A percentile compares a stretch with the other conserved stretches of the same genome.
Evolutionary conservation across 2,888 invertebrate species (phyloP).

Genomic region (Mythimna albipuncta): DNA sequence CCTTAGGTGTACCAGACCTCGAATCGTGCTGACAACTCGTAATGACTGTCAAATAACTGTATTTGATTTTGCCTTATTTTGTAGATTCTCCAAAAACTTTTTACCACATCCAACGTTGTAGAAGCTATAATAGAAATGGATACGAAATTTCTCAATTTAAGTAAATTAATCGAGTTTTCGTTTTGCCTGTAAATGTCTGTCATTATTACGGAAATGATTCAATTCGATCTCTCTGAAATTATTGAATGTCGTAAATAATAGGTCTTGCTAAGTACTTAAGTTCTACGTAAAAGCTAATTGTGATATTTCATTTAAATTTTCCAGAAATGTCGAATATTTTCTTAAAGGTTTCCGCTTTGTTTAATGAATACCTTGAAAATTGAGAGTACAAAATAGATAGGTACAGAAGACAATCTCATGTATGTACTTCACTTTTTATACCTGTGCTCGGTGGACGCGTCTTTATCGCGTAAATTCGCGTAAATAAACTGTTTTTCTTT

Average conservation of each 20-base stretch:
- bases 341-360: neutral
- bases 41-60: no score
- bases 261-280: neutral
- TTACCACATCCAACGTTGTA: slow-evolving; percentile 61
- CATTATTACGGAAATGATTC: slow-evolving; percentile 77
- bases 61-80: no score
- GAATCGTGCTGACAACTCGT: no score
- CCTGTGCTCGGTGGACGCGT: no score
- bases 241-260: slow-evolving; percentile 39
- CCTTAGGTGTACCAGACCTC: no score
- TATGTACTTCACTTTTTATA: no score
- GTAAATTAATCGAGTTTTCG: slow-evolving; percentile 80
- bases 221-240: slow-evolving; percentile 65
- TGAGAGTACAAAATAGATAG: no score
- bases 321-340: no score
- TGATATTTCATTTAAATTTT: no score
- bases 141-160: slow-evolving; percentile 79
- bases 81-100: neutral
- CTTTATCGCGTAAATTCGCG: no score
- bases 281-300: neutral
- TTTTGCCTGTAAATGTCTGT: slow-evolving; percentile 77
- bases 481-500: no score
- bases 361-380: neutral
- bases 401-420: no score
- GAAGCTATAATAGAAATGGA: slow-evolving; percentile 39